phyloP scores from a whole-genome alignment of 1,140 invertebrate species.

The Steinernema khuongi region DNA sequence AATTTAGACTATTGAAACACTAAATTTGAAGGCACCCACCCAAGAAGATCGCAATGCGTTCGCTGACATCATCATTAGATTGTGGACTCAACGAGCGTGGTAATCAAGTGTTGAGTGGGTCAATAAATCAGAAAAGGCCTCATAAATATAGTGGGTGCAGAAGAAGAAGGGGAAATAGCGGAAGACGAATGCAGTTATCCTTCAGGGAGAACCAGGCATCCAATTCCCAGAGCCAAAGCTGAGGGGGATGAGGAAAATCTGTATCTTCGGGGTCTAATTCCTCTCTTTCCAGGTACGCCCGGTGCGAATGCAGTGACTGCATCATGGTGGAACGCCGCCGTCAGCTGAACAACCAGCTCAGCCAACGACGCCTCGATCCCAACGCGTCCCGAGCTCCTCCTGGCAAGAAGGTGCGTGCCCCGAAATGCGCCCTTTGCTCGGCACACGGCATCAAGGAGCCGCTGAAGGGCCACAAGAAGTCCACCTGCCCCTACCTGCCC shows the following conservation, averaged over 20 bases:
- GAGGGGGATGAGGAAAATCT: no score
- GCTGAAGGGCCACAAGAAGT: conserved; percentile 36
- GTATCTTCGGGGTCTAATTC: not conserved
- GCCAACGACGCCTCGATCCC: conserved; percentile 8
- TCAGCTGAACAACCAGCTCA: conserved; percentile 33
- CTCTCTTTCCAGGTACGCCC: conserved; percentile 24
- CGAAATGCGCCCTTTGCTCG: conserved; percentile 33
- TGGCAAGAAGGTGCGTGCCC: conserved; percentile 29
- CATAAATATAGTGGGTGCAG: not conserved
- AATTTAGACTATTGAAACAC: not conserved
- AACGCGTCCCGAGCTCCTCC: not conserved
- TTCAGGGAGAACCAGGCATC: no score
- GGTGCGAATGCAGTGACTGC: conserved; percentile 28
- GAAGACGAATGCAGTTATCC: not conserved
- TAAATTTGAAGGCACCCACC: no score
- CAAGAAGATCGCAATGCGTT: no score
- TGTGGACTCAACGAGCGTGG: no score
- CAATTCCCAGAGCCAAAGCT: no score
- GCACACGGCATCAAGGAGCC: conserved; percentile 30
- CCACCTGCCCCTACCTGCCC: conserved; percentile 23
- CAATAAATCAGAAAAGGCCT: not conserved
- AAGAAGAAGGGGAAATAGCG: not conserved
- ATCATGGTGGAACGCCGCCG: conserved; percentile 34
- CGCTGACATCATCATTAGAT: no score
- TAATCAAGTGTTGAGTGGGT: not conserved